Base-by-base conservation (phyloP, 2,113 vertebrate species). In the Tangachromis dhanisi region DNA sequence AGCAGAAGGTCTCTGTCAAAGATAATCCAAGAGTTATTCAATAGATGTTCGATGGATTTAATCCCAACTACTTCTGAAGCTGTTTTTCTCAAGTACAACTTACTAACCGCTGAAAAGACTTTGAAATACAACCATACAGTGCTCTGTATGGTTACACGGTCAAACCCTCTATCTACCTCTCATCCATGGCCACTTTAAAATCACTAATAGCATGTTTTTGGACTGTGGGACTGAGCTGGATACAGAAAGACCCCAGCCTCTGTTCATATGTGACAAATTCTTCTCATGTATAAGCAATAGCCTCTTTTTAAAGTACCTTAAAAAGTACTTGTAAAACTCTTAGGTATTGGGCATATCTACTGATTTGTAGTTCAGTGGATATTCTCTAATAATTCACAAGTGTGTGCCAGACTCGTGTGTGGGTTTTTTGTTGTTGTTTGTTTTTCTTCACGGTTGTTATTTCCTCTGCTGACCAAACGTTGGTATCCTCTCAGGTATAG, bases 401-500 rank as follows among this genome's bases (percentile, higher is more conserved):
- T 45, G 21, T 73, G 21, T 49, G 42, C 71, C 71, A 19, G 16
- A 31, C 24, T 14, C 3, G 3, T 71, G 8, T 45, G 9, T 63
- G 59, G 59, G 1, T 2, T 45, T 73, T 21, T 31, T 76, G 14
- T 59, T 59, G 17, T 38, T 54, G 49, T 54, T 55, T 66, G 3
- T 29, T 59, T 45, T 78, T 33, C 73, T 78, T 47, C 10, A 19
- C 2, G 0, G 45, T 49, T 59, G 19, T n/a, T 5, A 14, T 51
- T 40, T 45, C 26, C 40, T 17, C 24, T 26, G 2, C 13, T 81
- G 21, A 24, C 13, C 33, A 11, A 26, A 45, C 8, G 0, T 13
- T 35, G 5, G 47, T 45, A 76, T 21, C 10, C 5, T 40, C 16
- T 2, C 92, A 98, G 97, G 97, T 55, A 68, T 83, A 2, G 96